phyloP scores from a whole-genome alignment of 1,140 invertebrate species.

The Drosophila arizonae region DNA sequence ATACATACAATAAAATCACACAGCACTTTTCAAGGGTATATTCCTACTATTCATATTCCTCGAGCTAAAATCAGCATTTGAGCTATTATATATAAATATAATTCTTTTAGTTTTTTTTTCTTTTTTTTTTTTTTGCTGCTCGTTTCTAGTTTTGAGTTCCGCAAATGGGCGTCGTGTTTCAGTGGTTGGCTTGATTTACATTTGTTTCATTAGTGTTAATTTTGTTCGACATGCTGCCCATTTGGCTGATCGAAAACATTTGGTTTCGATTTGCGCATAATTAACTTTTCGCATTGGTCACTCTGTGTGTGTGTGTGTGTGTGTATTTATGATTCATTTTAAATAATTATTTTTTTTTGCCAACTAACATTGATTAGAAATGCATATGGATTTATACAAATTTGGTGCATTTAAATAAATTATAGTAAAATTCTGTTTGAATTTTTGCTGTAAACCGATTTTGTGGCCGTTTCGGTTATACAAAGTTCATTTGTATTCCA shows the following conservation, averaged over 20 bases:
- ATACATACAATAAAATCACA: too few relatives aligned
- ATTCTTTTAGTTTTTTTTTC: too few relatives aligned
- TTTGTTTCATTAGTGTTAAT: conserved; percentile 40
- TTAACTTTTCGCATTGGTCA: conserved; percentile 41
- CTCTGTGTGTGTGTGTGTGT: not conserved
- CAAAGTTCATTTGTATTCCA: conserved; percentile 13
- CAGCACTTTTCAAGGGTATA: too few relatives aligned
- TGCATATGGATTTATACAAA: not conserved
- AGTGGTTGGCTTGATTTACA: conserved; percentile 45
- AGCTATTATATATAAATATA: not conserved
- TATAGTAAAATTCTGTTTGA: conserved; percentile 1
- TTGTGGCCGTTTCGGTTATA: conserved; percentile 18
- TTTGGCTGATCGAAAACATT: conserved; percentile 54
- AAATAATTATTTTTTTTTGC: not conserved
- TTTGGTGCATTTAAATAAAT: conserved; percentile 6
- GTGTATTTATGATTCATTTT: conserved; percentile 1
- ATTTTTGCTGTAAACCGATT: conserved; percentile 20
- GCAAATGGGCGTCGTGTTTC: conserved; percentile 41
- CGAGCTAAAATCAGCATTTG: not conserved
- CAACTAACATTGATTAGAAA: not conserved
- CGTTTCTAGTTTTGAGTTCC: conserved; percentile 14
- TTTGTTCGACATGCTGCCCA: conserved; percentile 41
- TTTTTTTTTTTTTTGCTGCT: too few relatives aligned
- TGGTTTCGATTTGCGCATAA: conserved; percentile 56
- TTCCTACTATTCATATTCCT: too few relatives aligned